Percentiles rank a stretch among this genome's conserved stretches.
These are phyloP conservation scores for Lagorchestes hirsutus DNA, from an alignment of 2,797 vertebrate species.

Conservation along the genomic window DNA sequence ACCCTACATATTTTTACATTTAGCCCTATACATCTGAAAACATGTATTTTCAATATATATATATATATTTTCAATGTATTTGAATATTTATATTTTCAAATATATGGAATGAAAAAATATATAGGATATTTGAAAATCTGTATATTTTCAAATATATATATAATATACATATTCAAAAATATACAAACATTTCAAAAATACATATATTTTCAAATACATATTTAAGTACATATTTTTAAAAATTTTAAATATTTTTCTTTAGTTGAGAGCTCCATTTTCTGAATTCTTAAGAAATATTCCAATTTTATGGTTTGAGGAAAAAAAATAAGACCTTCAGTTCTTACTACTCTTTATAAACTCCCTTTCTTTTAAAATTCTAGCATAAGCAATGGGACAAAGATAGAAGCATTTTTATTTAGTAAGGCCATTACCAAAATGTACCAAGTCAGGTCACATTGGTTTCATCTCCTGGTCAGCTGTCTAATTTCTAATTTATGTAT, in stretches of 20 bases:
- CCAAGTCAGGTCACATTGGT: slow-evolving; percentile 16
- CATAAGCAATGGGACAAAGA: neutral
- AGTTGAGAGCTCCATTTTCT: neutral
- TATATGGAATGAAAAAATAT: neutral
- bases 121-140: no score
- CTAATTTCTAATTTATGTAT: slow-evolving; percentile 59
- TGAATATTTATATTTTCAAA: neutral
- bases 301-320: neutral
- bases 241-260: neutral
- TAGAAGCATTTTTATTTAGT: slow-evolving; percentile 25
- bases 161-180: neutral
- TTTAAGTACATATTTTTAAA: no score
- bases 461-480: slow-evolving; percentile 58
- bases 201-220: no score
- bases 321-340: neutral
- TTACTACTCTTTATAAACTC: neutral
- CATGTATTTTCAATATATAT: neutral
- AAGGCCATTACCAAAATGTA: slow-evolving; percentile 23
- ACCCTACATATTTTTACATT: neutral
- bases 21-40: neutral
- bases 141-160: neutral
- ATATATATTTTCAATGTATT: neutral
- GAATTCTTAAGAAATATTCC: neutral
- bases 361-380: neutral
- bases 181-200: no score